Evolutionary conservation across 2,888 invertebrate genomes (phyloP).

Genomic region (Paralinhomoeus sp.): DNA sequence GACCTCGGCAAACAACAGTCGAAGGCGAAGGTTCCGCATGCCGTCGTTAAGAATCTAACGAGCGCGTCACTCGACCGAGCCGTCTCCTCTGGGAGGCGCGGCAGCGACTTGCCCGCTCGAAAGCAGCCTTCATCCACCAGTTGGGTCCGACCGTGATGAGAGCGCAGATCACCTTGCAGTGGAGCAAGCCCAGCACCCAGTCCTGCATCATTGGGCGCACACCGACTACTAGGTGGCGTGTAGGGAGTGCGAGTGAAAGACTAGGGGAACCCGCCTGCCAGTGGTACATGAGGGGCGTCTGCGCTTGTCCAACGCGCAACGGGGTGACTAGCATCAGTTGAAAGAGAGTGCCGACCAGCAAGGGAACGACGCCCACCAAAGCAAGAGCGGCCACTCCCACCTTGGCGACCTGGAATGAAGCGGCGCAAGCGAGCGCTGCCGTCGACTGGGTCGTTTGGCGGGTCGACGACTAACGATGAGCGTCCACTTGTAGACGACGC

Average conservation of each 20-base stretch:
- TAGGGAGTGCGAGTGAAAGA: not conserved
- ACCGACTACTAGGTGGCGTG: not conserved
- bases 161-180: conserved; percentile 89
- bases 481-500: conserved; percentile 18
- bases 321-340: conserved; percentile 73
- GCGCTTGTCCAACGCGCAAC: conserved; percentile 54
- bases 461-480: conserved; percentile 27
- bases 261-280: conserved; percentile 29
- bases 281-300: conserved; percentile 45
- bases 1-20: conserved; percentile 56
- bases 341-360: conserved; percentile 68
- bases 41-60: conserved; percentile 62
- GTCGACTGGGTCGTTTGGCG: too few relatives aligned
- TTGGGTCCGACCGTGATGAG: conserved; percentile 86
- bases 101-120: conserved; percentile 44
- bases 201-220: conserved; percentile 40
- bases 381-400: conserved; percentile 39
- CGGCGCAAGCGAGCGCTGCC: too few relatives aligned
- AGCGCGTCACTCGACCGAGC: not conserved
- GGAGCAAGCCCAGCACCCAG: conserved; percentile 89
- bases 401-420: not conserved
- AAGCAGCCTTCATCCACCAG: conserved; percentile 72
- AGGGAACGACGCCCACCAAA: conserved; percentile 64
- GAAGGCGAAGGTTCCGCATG: conserved; percentile 66
- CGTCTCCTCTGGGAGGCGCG: too few relatives aligned